Evolutionary conservation across 2,113 vertebrate genomes (phyloP), one percentile per base, ranked within the genome.

Genomic region (Otocyon megalotis): DNA sequence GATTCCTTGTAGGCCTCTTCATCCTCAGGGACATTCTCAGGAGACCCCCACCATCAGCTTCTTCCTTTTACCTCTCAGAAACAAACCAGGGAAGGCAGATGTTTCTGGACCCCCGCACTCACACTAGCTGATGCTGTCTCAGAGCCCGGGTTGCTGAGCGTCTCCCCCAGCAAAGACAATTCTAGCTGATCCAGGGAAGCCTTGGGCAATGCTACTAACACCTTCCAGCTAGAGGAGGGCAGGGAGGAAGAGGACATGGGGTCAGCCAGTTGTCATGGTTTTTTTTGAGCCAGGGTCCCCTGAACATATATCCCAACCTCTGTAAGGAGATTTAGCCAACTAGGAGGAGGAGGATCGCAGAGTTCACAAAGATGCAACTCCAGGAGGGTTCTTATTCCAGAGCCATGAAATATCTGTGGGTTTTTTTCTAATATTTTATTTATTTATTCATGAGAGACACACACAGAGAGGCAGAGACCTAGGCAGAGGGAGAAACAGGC

Each of bases 241-340:
- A 86, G 69, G 94, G 60, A 76, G 28, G 71, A 63, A 63, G 82
- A 79, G 84, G 35, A 88, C 69, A 67, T 28, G 19, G 56, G 90
- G 84, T 3, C 54, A 5, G 63, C n/a, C 5, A 5, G 16, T 50
- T 96, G 91, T 0, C 13, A 89, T 93, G 97, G 98, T 86, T 97
- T 97, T 97, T 97, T 0, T 14, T 80, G 96, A 98, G 96, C 96
- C 97, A 74, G 74, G 85, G 67, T 95, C 98, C 96, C 95, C 87
- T 48, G 90, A 97, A 85, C 3, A 77, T 58, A 77, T 58, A 72
- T 43, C 22, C 0, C 0, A 62, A 93, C 94, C 79, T 91, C 26
- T 87, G 65, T 60, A 54, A 50, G 95, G 93, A 97, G 88, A 95
- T 81, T 0, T 0, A 76, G 89, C 96, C 77, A 90, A 94, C 67